Evolutionary conservation across 53 echinoderm and acorn worm species (phyloP).

Genomic region (Echinarachnius parma): DNA sequence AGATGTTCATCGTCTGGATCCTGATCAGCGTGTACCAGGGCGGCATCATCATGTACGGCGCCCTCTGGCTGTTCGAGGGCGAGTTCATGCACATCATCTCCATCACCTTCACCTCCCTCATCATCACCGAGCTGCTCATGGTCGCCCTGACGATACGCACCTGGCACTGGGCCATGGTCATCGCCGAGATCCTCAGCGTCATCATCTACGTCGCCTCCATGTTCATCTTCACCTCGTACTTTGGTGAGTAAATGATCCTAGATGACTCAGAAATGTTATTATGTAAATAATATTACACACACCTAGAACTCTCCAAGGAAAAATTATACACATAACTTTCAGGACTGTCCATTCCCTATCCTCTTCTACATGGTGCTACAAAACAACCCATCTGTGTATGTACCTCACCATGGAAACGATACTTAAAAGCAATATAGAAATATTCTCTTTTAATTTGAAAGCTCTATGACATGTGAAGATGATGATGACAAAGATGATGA

Average conservation of each 20-base stretch:
- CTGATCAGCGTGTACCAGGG: conserved; percentile 98
- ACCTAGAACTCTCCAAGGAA: too few species aligned
- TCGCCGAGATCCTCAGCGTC: conserved; percentile 85
- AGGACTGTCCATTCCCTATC: too few species aligned
- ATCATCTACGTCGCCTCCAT: conserved; percentile 83
- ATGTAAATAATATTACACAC: too few species aligned
- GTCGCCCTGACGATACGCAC: conserved; percentile 96
- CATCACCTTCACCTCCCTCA: conserved; percentile 91
- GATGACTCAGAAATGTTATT: too few species aligned
- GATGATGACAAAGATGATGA: too few species aligned
- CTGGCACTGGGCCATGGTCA: conserved; percentile 97
- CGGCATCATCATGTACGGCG: conserved; percentile 98
- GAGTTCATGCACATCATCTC: conserved; percentile 99
- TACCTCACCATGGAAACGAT: too few species aligned
- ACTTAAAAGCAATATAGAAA: too few species aligned
- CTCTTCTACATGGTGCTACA: too few species aligned
- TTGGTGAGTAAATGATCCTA: conserved; percentile 84
- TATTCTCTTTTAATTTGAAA: too few species aligned
- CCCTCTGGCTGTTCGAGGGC: conserved; percentile 94
- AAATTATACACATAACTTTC: too few species aligned
- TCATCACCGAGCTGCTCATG: conserved; percentile 98
- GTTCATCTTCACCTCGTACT: conserved; percentile 89
- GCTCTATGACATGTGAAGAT: too few species aligned
- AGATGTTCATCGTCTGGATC: conserved; percentile 98
- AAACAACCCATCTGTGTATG: too few species aligned